These are phyloP conservation scores for Reticulitermes speratus DNA, from an alignment of 1,140 invertebrate species.

Conservation along the genomic window DNA sequence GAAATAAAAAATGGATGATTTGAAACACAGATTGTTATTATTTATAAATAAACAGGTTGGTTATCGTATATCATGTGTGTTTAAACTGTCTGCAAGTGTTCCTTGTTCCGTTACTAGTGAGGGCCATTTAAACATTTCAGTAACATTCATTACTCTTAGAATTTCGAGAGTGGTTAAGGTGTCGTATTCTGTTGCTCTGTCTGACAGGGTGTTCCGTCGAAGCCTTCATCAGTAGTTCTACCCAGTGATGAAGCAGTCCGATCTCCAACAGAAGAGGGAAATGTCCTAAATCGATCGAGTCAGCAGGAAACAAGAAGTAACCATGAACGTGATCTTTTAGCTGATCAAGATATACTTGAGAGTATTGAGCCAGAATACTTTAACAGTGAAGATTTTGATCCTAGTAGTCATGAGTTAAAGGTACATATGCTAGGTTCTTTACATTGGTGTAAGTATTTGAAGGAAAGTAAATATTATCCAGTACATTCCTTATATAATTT, in stretches of 20 bases:
- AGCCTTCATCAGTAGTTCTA: slow-evolving; percentile 37
- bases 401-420: slow-evolving; percentile 64
- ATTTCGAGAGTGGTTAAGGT: slow-evolving; percentile 26
- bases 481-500: too few species aligned
- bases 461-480: neutral
- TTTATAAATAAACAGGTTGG: slow-evolving; percentile 55
- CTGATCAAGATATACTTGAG: slow-evolving; percentile 74
- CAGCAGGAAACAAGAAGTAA: slow-evolving; percentile 41
- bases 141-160: slow-evolving; percentile 12
- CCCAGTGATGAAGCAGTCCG: slow-evolving; percentile 48
- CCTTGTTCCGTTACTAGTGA: neutral
- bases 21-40: slow-evolving; percentile 54
- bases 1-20: slow-evolving; percentile 49
- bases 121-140: neutral
- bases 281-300: neutral
- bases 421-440: slow-evolving; percentile 43
- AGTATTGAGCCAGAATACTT: slow-evolving; percentile 71
- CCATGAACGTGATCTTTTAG: slow-evolving; percentile 52
- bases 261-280: slow-evolving; percentile 37
- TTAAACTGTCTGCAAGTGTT: slow-evolving; percentile 9
- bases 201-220: neutral
- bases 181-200: neutral
- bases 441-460: neutral
- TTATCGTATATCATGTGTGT: neutral
- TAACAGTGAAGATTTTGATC: slow-evolving; percentile 60